Base-by-base conservation (phyloP, 2,113 vertebrate genomes). In the Tetrao urogallus region DNA sequence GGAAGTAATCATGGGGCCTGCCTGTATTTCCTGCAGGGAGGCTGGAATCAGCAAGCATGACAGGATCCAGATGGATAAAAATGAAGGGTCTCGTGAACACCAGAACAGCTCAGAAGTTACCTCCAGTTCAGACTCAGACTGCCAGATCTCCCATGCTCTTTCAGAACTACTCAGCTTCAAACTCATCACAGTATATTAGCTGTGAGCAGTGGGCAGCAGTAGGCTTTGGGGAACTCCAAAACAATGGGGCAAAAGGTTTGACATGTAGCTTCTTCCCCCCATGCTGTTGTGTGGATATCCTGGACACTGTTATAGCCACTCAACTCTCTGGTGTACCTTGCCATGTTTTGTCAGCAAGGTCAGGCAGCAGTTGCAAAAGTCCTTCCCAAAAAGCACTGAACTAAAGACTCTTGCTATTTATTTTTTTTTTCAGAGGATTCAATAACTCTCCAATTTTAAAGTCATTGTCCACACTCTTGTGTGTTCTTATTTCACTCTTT, bases 381-480 rank as follows among this genome's bases (percentile, higher is more conserved):
- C 58, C 32, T 86, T 72, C 67, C 63, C 30, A 75, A 70, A 79
- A 69, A 48, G 28, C 36, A 21, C 25, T 36, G 66, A 75, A 47
- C 36, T 38, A 11, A 86, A 72, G 15, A 8, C 42, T 64, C 22
- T 65, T 36, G 38, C 85, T 0, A 28, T 54, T 75, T 71, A 14
- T 63, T 32, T n/a, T 6, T 57, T 58, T 71, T 47, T 8, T 4
- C 4, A 25, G 12, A 9, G 8, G 4, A 1, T 45, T 93, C 61
- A 75, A 74, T 90, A 56, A 54, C 21, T 88, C 17, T 63, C 86
- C n/a, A 50, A 6, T 84, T 89, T 92, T 64, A 72, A 94, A 74
- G 22, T 75, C 10, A 3, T 47, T 92, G 73, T 94, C 89, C 63
- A 82, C 22, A 22, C 25, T 76, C 8, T n/a, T 34, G 2, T 50